These are phyloP conservation scores for Smutsia temminckii DNA, from an alignment of 2,797 vertebrate species.

Conservation along the genomic window DNA sequence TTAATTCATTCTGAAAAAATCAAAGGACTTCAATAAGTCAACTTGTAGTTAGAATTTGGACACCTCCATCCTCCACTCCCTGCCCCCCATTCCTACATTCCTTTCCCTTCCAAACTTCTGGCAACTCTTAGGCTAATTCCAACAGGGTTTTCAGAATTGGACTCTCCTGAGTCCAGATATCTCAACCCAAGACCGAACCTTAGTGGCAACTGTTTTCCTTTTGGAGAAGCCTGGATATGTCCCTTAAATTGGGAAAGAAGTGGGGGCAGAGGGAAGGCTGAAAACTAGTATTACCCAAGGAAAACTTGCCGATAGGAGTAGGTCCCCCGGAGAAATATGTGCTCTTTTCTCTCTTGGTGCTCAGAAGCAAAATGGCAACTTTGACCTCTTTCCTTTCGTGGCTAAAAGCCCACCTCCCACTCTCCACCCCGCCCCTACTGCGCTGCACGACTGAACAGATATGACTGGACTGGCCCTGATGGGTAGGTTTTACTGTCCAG, in stretches of 20 bases:
- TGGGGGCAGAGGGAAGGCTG: background rate
- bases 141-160: background rate
- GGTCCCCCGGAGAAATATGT: constrained; percentile 88
- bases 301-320: constrained; percentile 93
- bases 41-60: background rate
- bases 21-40: constrained; percentile 3
- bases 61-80: background rate
- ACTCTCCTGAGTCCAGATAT: background rate
- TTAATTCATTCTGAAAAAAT: constrained; percentile 6
- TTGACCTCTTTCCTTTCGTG: constrained; percentile 90
- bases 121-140: background rate
- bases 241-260: constrained; percentile 35
- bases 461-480: constrained; percentile 97
- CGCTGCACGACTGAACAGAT: constrained; percentile 98
- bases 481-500: constrained; percentile 96
- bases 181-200: background rate
- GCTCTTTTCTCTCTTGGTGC: constrained; percentile 91
- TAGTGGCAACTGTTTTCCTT: background rate
- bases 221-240: background rate
- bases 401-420: constrained; percentile 90
- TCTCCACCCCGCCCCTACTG: constrained; percentile 84
- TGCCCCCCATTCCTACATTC: background rate
- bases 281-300: constrained; percentile 84
- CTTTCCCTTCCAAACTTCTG: background rate
- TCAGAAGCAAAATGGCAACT: constrained; percentile 91